Evolutionary conservation across 2,888 invertebrate genomes (phyloP), one percentile per base, ranked within the genome.

Genomic region (Acanthosepion pharaonis): DNA sequence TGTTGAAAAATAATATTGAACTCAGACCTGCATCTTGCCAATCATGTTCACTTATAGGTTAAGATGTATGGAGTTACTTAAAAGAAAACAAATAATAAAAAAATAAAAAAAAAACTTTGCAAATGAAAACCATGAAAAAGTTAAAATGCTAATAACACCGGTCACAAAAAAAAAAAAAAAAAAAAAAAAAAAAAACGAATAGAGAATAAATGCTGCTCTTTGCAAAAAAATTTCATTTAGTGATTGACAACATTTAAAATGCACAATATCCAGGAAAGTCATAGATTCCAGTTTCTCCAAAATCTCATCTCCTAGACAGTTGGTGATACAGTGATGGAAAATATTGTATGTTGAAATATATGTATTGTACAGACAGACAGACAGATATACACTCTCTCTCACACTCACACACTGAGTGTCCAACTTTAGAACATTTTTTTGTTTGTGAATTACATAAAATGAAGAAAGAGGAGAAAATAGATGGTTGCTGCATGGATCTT

Each of bases 211-310:
- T 78, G n/a, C 78, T 78, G 78, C n/a, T n/a, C n/a, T 78, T 78
- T 78, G 78, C 18, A n/a, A 3, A 33, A 33, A 78, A 78, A 18
- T 78, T 78, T 78, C 78, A 78, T 78, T 78, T 33, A 78, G 78
- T 78, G 78, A 78, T 78, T 78, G n/a, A 78, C n/a, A 78, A 78
- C n/a, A 78, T 78, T 78, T 78, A 11, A 78, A 78, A 78, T 78
- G 33, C 78, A 78, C 18, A 78, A 78, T 11, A 78, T 78, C 78
- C 33, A 78, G 78, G 78, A 78, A 78, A 78, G 78, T 78, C 78
- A 78, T 78, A n/a, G 78, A 78, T 78, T 78, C 78, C n/a, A 78
- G 33, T 78, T 78, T 78, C 78, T 78, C 33, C n/a, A 78, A 78
- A 78, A 78, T 78, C 78, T 78, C 78, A 78, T 78, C 78, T 33